Evolutionary conservation across 2,888 invertebrate species (phyloP).

Genomic region (Helleia helle): DNA sequence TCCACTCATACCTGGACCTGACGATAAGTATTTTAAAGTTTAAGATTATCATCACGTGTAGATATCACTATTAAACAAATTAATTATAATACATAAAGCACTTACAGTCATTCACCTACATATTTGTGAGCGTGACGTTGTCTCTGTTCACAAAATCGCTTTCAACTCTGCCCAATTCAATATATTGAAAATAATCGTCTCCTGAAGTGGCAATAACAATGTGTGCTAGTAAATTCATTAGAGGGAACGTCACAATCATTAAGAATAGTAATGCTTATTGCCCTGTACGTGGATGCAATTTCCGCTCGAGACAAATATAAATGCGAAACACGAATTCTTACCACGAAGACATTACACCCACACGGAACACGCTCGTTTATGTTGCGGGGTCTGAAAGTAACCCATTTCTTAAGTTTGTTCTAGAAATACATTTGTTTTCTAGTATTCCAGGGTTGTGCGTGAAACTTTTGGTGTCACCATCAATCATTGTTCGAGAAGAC

Average conservation of each 20-base stretch:
- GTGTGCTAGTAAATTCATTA: slow-evolving; percentile 1
- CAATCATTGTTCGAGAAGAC: too few relatives aligned
- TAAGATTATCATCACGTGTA: too few relatives aligned
- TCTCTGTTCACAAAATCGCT: too few relatives aligned
- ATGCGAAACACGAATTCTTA: slow-evolving; percentile 12
- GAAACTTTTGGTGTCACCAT: background rate
- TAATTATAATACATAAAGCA: too few relatives aligned
- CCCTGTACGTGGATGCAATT: slow-evolving; percentile 10
- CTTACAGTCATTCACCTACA: too few relatives aligned
- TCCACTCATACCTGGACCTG: too few relatives aligned
- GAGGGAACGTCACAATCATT: slow-evolving; percentile 4
- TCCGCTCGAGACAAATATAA: slow-evolving; percentile 11
- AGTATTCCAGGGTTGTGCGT: background rate
- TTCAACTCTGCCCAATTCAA: too few relatives aligned
- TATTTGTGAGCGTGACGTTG: too few relatives aligned
- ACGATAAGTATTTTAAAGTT: too few relatives aligned
- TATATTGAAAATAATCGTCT: too few relatives aligned
- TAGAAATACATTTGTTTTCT: background rate
- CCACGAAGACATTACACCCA: slow-evolving; percentile 13
- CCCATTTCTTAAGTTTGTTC: slow-evolving; percentile 8
- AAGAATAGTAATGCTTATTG: slow-evolving; percentile 9
- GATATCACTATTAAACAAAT: too few relatives aligned
- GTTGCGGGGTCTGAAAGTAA: slow-evolving; percentile 6
- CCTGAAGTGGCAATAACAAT: background rate
- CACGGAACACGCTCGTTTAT: slow-evolving; percentile 12